Evolutionary conservation across 2,113 vertebrate species (phyloP).

Genomic region (Neotoma lepida): DNA sequence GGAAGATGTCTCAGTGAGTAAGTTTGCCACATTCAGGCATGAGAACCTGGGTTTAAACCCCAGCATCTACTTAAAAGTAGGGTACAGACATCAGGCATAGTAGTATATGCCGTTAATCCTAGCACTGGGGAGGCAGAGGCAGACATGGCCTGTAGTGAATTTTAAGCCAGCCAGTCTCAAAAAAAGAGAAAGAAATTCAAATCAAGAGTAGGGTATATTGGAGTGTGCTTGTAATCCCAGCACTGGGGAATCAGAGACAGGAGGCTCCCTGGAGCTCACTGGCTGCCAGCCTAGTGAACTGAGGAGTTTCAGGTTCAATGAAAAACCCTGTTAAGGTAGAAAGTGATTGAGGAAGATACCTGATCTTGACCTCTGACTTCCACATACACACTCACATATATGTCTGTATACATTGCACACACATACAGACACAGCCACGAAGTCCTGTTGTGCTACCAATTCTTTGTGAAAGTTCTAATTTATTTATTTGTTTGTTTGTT

Average conservation of each 20-base stretch:
- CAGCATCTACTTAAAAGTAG: neutral
- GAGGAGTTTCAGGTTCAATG: neutral
- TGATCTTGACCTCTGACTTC: neutral
- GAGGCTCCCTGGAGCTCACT: neutral
- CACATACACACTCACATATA: neutral
- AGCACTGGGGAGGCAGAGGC: neutral
- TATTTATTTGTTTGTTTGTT: neutral
- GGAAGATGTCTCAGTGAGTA: neutral
- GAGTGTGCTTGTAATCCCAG: neutral
- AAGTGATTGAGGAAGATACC: neutral
- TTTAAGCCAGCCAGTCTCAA: neutral
- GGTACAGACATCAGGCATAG: neutral
- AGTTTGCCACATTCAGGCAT: neutral
- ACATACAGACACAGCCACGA: neutral
- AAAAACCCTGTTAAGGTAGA: neutral
- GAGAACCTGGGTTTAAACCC: neutral
- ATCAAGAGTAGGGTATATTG: neutral
- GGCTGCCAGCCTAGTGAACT: neutral
- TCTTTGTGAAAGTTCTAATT: constrained; percentile 26
- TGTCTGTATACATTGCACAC: neutral
- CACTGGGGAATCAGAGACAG: neutral
- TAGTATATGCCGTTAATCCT: neutral
- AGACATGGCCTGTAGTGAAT: neutral
- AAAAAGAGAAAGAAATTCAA: neutral
- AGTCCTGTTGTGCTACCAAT: neutral